Conservation (phyloP, 1,140 invertebrate genomes). For the Spodoptera litura region DNA sequence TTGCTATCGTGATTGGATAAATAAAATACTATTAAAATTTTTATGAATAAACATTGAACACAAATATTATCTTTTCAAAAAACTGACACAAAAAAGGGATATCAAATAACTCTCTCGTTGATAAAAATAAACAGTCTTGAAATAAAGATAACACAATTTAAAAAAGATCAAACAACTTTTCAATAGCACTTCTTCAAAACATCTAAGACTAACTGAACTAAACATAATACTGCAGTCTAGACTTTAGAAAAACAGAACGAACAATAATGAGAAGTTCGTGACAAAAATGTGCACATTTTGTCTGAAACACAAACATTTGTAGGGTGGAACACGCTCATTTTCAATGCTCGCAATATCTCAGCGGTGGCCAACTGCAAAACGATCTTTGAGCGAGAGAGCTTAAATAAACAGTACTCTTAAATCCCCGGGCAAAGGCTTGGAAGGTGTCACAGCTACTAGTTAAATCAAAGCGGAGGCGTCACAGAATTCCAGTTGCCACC, state of each 20-base stretch:
- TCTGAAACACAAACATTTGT: neutral
- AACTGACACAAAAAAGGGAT: no score
- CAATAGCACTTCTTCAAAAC: neutral
- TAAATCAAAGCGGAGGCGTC: constrained; percentile 57
- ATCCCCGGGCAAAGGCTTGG: constrained; percentile 37
- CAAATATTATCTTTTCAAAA: no score
- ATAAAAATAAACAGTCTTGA: no score
- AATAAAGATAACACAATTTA: no score
- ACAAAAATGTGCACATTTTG: constrained; percentile 17
- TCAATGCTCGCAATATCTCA: constrained; percentile 28
- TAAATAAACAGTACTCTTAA: constrained; percentile 42
- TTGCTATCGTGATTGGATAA: no score
- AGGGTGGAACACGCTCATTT: neutral
- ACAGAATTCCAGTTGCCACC: constrained; percentile 62
- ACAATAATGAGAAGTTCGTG: constrained; percentile 1
- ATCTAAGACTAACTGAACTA: neutral
- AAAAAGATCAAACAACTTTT: neutral
- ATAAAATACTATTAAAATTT: no score
- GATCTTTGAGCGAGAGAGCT: constrained; percentile 27
- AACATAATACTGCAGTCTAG: constrained; percentile 15
- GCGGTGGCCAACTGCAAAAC: constrained; percentile 12
- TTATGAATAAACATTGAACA: no score
- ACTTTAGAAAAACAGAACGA: neutral
- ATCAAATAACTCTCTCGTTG: no score
- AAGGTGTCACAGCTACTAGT: constrained; percentile 55